phyloP scores from a whole-genome alignment of 2,113 vertebrate species.

The Chloroceryle aenea region DNA sequence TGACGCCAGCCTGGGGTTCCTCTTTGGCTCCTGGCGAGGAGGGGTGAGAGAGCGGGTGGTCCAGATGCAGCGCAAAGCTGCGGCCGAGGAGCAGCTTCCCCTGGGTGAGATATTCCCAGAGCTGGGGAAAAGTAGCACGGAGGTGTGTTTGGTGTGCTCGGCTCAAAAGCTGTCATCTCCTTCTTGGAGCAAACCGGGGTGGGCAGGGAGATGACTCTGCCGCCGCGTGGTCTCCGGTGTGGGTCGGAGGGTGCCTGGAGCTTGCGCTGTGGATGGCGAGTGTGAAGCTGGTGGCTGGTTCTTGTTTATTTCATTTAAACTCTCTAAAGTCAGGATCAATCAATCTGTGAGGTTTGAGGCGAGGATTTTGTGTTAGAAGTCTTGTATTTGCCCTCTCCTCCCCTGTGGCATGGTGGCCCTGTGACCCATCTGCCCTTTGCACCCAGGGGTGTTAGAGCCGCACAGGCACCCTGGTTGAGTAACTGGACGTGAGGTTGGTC shows the following conservation, averaged over 20 bases:
- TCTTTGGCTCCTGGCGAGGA: slow-evolving; percentile 73
- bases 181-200: neutral
- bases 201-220: neutral
- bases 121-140: accelerated
- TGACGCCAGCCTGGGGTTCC: slow-evolving; percentile 79
- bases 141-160: neutral
- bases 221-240: accelerated
- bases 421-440: neutral
- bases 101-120: slow-evolving; percentile 65
- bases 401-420: accelerated
- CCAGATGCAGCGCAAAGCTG: slow-evolving; percentile 66
- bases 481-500: neutral
- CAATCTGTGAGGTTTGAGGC: neutral
- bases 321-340: neutral
- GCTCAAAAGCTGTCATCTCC: accelerated
- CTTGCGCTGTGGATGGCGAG: neutral
- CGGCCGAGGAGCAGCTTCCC: neutral
- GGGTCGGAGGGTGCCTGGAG: neutral
- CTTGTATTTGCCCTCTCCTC: neutral
- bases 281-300: neutral
- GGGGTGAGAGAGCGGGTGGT: slow-evolving; percentile 64
- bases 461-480: neutral
- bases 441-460: neutral
- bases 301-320: neutral
- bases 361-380: neutral